Percentiles rank a stretch among this genome's conserved stretches.
Evolutionary conservation across 2,888 invertebrate genomes (phyloP).

Genomic region (Tillus elongatus): DNA sequence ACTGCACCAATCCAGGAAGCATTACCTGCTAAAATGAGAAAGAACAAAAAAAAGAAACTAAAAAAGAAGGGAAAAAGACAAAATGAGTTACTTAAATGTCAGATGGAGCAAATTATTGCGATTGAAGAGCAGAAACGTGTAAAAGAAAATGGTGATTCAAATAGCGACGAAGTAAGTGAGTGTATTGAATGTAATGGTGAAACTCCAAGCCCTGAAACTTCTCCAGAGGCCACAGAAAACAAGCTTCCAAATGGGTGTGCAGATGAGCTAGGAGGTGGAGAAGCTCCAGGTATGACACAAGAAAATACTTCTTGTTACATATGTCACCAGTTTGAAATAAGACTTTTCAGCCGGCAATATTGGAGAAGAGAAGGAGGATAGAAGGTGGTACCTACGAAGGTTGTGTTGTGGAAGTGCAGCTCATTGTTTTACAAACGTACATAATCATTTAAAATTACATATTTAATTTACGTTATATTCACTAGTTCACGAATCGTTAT

Average conservation of each 20-base stretch:
- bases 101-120: constrained; percentile 92
- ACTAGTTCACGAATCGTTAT: too few species aligned
- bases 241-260: constrained; percentile 35
- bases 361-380: too few species aligned
- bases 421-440: too few species aligned
- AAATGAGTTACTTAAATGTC: constrained; percentile 82
- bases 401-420: too few species aligned
- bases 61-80: constrained; percentile 92
- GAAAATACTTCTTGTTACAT: constrained; percentile 45
- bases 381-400: too few species aligned
- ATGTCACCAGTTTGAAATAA: too few species aligned
- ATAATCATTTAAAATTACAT: too few species aligned
- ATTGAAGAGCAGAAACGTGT: constrained; percentile 64
- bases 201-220: constrained; percentile 31
- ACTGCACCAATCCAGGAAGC: constrained; percentile 76
- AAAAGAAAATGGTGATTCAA: constrained; percentile 43
- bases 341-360: too few species aligned
- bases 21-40: constrained; percentile 80
- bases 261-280: constrained; percentile 32
- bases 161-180: constrained; percentile 20
- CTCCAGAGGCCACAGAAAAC: constrained; percentile 28
- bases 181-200: constrained; percentile 31
- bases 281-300: constrained; percentile 17
- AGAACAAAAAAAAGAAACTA: constrained; percentile 95
- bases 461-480: too few species aligned